A percentile compares a stretch with the other conserved stretches of the same genome.
Conservation (phyloP, 2,797 vertebrate species). For the Acridotheres tristis region DNA sequence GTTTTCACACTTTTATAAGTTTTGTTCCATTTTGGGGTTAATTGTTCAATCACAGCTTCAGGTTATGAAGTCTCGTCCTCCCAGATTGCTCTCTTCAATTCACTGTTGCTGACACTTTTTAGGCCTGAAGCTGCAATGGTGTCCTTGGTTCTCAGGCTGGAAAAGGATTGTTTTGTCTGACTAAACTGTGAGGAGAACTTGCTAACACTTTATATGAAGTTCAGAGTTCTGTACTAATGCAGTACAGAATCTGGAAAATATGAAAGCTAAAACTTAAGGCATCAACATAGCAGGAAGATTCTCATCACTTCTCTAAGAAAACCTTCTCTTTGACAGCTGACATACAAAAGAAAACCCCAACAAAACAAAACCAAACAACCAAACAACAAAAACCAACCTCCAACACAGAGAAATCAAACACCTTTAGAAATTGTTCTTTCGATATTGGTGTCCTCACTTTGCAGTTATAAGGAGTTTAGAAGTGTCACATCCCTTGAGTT, state of each 20-base stretch:
- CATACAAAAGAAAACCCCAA: background rate
- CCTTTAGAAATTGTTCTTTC: background rate
- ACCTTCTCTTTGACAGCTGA: background rate
- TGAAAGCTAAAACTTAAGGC: background rate
- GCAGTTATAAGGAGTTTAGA: background rate
- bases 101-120: fast-evolving
- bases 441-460: background rate
- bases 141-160: background rate
- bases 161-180: background rate
- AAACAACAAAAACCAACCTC: background rate
- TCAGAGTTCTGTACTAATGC: background rate
- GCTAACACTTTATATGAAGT: background rate
- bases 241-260: background rate
- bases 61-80: background rate
- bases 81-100: background rate
- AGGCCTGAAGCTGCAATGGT: background rate
- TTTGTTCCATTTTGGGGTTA: background rate
- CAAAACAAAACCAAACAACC: background rate
- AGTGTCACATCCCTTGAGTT: background rate
- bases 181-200: background rate
- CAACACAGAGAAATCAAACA: background rate
- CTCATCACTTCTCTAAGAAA: background rate
- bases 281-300: background rate
- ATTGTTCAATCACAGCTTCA: background rate
- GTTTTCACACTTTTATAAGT: background rate